Percentiles rank a stretch among this genome's conserved stretches.
These are phyloP conservation scores for Trilocha varians DNA, from an alignment of 2,888 invertebrate genomes.

Conservation along the genomic window DNA sequence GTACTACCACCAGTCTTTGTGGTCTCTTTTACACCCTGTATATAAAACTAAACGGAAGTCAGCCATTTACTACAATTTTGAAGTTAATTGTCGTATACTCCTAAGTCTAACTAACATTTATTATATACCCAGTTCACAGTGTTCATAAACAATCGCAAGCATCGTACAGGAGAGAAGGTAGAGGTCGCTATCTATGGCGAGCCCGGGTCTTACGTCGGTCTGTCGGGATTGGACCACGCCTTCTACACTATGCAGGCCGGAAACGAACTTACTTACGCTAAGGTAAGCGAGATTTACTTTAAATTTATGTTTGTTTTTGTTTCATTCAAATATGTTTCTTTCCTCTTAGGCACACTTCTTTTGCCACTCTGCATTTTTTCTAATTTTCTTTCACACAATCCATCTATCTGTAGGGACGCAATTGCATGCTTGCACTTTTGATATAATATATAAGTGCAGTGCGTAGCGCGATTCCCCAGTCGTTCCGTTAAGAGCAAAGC, in stretches of 20 bases:
- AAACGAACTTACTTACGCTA: conserved; percentile 90
- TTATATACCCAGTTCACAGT: conserved; percentile 87
- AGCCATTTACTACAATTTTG: neutral
- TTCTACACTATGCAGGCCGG: conserved; percentile 95
- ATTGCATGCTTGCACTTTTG: too few relatives aligned
- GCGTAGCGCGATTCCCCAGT: too few relatives aligned
- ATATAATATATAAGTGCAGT: too few relatives aligned
- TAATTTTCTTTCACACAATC: too few relatives aligned
- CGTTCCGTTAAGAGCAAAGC: too few relatives aligned
- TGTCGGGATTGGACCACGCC: conserved; percentile 91
- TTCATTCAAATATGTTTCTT: too few relatives aligned
- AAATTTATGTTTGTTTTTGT: neutral
- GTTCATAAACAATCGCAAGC: conserved; percentile 92
- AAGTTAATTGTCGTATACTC: neutral
- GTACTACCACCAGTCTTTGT: too few relatives aligned
- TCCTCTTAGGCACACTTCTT: too few relatives aligned
- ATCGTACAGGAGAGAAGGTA: conserved; percentile 92
- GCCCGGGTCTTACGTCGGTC: conserved; percentile 94
- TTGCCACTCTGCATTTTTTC: too few relatives aligned
- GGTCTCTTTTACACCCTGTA: too few relatives aligned
- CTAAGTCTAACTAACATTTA: too few relatives aligned
- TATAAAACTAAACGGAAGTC: neutral
- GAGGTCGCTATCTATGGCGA: conserved; percentile 95
- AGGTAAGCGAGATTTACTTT: conserved; percentile 58
- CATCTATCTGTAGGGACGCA: too few relatives aligned